A percentile compares a stretch with the other conserved stretches of the same genome.
Conservation (phyloP, 2,797 vertebrate species). For the Chelon labrosus region DNA sequence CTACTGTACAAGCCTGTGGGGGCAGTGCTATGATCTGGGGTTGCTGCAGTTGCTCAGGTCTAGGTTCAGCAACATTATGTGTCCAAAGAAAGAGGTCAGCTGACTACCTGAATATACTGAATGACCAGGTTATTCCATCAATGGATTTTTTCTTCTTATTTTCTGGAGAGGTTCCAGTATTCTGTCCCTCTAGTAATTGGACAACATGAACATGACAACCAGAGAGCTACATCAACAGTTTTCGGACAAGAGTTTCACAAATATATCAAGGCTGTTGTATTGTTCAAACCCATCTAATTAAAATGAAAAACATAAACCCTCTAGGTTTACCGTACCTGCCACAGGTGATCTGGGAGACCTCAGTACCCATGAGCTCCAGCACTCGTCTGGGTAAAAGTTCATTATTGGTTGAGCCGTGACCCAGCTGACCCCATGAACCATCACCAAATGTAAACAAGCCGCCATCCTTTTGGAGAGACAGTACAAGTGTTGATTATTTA, state of each 20-base stretch:
- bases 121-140: too few relatives aligned
- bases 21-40: too few relatives aligned
- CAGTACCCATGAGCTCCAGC: conserved; percentile 93
- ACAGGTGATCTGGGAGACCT: conserved; percentile 93
- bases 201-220: background rate
- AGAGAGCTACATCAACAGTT: background rate
- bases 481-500: background rate
- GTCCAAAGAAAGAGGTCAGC: too few relatives aligned
- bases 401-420: conserved; percentile 90
- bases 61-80: too few relatives aligned
- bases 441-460: conserved; percentile 94
- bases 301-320: too few relatives aligned
- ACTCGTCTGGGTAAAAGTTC: conserved; percentile 92
- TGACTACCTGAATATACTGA: too few relatives aligned
- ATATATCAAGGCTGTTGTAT: background rate
- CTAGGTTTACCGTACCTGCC: conserved; percentile 83
- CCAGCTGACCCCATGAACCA: conserved; percentile 91
- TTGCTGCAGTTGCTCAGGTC: too few relatives aligned
- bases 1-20: too few relatives aligned
- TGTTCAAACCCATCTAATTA: background rate
- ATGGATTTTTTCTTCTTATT: too few relatives aligned
- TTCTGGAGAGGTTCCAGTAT: too few relatives aligned
- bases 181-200: too few relatives aligned
- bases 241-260: background rate
- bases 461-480: conserved; percentile 84